Conservation (phyloP, 2,797 vertebrate genomes). For the Megalops cyprinoides region DNA sequence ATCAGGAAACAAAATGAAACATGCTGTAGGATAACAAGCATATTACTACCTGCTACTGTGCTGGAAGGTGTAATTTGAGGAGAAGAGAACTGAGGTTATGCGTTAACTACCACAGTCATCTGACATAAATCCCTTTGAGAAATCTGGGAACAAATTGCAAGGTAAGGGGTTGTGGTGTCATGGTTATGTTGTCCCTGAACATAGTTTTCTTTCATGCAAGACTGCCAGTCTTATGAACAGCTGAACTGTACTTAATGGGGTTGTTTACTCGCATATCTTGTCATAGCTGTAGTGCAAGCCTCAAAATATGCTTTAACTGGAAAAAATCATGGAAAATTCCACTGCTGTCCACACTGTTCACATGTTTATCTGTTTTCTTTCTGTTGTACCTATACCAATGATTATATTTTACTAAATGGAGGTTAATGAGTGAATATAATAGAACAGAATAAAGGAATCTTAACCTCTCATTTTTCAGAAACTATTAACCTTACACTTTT, state of each 20-base stretch:
- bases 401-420: too few relatives aligned
- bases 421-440: too few relatives aligned
- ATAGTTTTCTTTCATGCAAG: background rate
- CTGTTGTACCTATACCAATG: too few relatives aligned
- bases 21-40: slow-evolving; percentile 30
- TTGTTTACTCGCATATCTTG: background rate
- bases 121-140: background rate
- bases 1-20: background rate
- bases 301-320: background rate
- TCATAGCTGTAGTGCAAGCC: background rate
- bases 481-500: too few relatives aligned
- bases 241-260: background rate
- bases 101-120: background rate
- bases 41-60: too few relatives aligned
- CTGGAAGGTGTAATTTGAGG: background rate
- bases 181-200: background rate
- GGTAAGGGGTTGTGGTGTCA: too few relatives aligned
- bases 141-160: background rate
- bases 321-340: background rate
- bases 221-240: background rate
- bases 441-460: too few relatives aligned
- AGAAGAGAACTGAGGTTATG: background rate
- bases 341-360: background rate
- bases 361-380: background rate
- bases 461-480: background rate